phyloP scores from a whole-genome alignment of 2,797 vertebrate genomes.

The Sebastes iracundus region DNA sequence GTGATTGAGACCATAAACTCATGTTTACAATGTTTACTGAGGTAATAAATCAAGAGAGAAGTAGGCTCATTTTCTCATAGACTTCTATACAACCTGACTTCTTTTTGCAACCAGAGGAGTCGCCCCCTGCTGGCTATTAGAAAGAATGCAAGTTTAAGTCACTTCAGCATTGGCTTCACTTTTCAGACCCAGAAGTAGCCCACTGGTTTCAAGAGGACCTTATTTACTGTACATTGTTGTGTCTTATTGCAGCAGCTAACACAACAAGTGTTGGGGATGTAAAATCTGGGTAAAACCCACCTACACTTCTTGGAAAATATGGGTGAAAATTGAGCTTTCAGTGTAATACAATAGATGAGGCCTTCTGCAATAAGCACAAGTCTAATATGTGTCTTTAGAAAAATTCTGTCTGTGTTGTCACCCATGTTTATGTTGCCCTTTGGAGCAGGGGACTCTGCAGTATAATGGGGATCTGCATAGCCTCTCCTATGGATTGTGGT shows the following conservation, averaged over 20 bases:
- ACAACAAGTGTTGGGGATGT: neutral
- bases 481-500: conserved; percentile 59
- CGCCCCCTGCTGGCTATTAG: no score
- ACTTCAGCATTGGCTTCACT: no score
- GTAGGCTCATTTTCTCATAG: no score
- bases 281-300: neutral
- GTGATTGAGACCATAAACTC: no score
- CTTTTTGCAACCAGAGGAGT: no score
- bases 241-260: neutral
- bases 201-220: neutral
- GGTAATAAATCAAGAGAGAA: no score
- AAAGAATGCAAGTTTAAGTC: no score
- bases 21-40: no score
- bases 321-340: neutral
- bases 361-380: neutral
- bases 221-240: neutral
- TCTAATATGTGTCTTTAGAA: neutral
- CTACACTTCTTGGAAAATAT: neutral
- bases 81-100: no score
- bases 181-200: no score
- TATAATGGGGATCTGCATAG: conserved; percentile 49
- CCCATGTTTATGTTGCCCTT: conserved; percentile 40
- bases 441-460: conserved; percentile 33
- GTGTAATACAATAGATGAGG: neutral
- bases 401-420: neutral